Percentiles rank a stretch among this genome's conserved stretches.
Evolutionary conservation across 2,113 vertebrate species (phyloP).

Genomic region (Laticauda colubrina): DNA sequence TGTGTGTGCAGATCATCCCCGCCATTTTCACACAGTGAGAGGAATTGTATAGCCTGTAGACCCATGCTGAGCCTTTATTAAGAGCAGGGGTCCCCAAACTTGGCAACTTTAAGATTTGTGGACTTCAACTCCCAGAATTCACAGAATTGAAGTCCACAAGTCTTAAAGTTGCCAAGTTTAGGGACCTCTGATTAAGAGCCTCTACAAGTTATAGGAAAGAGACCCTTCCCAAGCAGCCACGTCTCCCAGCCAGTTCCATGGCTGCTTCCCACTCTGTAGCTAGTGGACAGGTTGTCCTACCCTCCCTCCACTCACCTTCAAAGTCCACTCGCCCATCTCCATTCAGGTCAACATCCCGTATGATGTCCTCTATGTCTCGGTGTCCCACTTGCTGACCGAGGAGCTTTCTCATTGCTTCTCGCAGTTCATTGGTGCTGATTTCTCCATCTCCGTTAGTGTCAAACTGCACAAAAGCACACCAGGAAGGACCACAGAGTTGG

Average conservation of each 20-base stretch:
- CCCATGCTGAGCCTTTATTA: not conserved
- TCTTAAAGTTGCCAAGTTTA: no score
- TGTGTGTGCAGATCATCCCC: not conserved
- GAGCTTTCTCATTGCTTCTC: conserved; percentile 97
- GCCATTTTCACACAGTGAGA: not conserved
- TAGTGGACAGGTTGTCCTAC: not conserved
- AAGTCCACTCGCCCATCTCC: conserved; percentile 97
- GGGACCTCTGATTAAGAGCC: not conserved
- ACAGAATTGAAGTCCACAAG: no score
- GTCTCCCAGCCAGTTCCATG: not conserved
- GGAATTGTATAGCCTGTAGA: not conserved
- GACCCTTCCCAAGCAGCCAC: not conserved
- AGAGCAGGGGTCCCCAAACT: no score
- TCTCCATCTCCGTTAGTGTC: conserved; percentile 95
- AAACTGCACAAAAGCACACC: conserved; percentile 73
- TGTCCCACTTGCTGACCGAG: conserved; percentile 94
- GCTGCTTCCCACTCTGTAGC: not conserved
- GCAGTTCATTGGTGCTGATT: conserved; percentile 91
- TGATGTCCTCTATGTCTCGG: conserved; percentile 94
- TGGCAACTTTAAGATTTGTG: no score
- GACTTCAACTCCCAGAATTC: no score
- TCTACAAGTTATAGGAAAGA: not conserved
- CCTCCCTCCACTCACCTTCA: conserved; percentile 80
- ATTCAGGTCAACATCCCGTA: conserved; percentile 94
- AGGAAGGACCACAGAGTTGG: not conserved